Conservation (phyloP, 2,888 invertebrate species). For the Peribatodes rhomboidaria region DNA sequence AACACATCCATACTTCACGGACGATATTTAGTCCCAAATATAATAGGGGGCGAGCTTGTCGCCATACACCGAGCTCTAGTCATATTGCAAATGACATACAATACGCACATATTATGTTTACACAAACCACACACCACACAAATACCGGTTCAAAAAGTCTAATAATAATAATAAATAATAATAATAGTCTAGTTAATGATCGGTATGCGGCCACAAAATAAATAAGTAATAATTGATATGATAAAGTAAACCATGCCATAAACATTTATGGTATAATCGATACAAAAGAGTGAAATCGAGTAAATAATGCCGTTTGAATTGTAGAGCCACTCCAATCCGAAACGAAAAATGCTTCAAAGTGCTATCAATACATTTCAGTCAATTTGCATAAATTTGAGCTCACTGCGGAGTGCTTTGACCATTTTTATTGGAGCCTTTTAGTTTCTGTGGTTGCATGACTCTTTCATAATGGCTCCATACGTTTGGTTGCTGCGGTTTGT, state of each 20-base stretch:
- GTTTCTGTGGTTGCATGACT: slow-evolving; percentile 62
- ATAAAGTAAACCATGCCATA: background rate
- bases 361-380: slow-evolving; percentile 76
- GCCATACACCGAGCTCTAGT: too few species aligned
- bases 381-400: slow-evolving; percentile 76
- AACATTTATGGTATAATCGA: background rate
- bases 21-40: too few species aligned
- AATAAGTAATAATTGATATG: too few species aligned
- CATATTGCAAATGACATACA: too few species aligned
- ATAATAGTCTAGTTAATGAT: too few species aligned
- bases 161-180: too few species aligned
- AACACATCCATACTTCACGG: too few species aligned
- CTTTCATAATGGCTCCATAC: slow-evolving; percentile 48
- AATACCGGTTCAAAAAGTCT: too few species aligned
- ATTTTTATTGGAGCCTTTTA: slow-evolving; percentile 73
- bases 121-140: too few species aligned
- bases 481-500: slow-evolving; percentile 44
- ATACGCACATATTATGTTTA: too few species aligned
- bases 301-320: slow-evolving; percentile 30
- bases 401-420: slow-evolving; percentile 68
- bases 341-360: slow-evolving; percentile 72
- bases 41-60: too few species aligned
- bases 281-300: slow-evolving; percentile 10
- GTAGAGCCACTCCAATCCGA: slow-evolving; percentile 56
- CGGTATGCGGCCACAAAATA: too few species aligned